phyloP scores from a whole-genome alignment of 2,888 invertebrate genomes.

The Spicauda simplicius region DNA sequence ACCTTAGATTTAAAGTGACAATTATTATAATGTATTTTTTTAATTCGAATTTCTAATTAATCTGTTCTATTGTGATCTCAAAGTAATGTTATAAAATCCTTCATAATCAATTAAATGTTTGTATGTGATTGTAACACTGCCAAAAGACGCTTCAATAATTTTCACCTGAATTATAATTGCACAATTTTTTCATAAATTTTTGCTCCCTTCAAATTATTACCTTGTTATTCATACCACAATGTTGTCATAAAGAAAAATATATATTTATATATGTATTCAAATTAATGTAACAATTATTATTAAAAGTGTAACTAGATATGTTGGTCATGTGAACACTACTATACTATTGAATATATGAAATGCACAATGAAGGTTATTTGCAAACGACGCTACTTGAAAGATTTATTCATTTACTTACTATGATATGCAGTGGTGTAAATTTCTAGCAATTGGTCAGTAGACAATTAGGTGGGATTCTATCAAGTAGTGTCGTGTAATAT shows the following conservation, averaged over 20 bases:
- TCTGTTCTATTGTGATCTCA: slow-evolving; percentile 22
- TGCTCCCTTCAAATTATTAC: slow-evolving; percentile 16
- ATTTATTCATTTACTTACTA: neutral
- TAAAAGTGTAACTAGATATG: slow-evolving; percentile 1
- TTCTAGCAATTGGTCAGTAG: neutral
- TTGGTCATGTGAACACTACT: slow-evolving; percentile 2
- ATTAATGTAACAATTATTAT: slow-evolving; percentile 4
- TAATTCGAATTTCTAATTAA: slow-evolving; percentile 7
- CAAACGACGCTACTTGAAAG: neutral
- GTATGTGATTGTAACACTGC: slow-evolving; percentile 40
- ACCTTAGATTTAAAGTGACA: slow-evolving; percentile 23
- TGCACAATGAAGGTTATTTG: neutral
- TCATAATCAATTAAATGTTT: neutral
- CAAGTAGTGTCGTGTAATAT: neutral
- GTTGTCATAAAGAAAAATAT: slow-evolving; percentile 28
- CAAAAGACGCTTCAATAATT: slow-evolving; percentile 41
- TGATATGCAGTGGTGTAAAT: neutral
- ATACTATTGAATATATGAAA: neutral
- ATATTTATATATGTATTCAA: slow-evolving; percentile 18
- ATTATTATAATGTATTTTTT: slow-evolving; percentile 1
- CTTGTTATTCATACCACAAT: slow-evolving; percentile 33
- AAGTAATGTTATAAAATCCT: neutral
- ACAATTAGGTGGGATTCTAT: neutral
- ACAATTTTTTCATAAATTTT: slow-evolving; percentile 14
- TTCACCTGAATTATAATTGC: slow-evolving; percentile 20